Base-by-base conservation (phyloP, 1,140 invertebrate species). In the Andricus grossulariae region DNA sequence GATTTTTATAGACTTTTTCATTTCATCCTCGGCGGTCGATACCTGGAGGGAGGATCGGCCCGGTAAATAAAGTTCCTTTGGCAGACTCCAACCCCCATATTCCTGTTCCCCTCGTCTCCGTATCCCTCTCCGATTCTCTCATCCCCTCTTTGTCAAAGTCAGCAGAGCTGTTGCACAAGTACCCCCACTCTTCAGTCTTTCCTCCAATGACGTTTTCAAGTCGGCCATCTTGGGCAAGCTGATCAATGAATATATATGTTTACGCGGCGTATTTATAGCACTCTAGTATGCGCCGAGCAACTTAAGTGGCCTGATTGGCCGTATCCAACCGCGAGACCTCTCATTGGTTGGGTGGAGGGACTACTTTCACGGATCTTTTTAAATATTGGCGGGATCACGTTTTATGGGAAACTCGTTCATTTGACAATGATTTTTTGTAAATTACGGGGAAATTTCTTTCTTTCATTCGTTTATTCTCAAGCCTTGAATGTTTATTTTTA, bases 191-290 rank as follows among this genome's bases (percentile, higher is more conserved):
- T 70, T 72, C 25, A 50, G 21, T 32, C 39, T 45, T 72, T 73
- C 52, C 7, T 49, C 88, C 88, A 89, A 89, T 89, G 18, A 73
- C 50, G 73, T 77, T 74, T 73, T 74, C 73, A 73, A 82, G 76
- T 75, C 84, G 73, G 86, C 87, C 87, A 88, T 86, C 81, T 89
- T 84, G 84, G 39, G 73, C 76, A 80, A 82, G 78, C 80, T 88
- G 87, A 90, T 90, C 88, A 87, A 89, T 89, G 87, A 88, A 83
- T 83, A 85, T 83, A 85, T 82, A 82, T 82, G 75, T 83, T 77
- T 79, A 66, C 75, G 51, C 71, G 71, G 72, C 21, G 49, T 73
- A 54, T 73, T 86, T 84, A 83, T 82, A 79, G 76, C 81, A 82
- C 75, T 78, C 50, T 70, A 55, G 80, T 72, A 73, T 79, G 74